These are phyloP conservation scores for Formica selysi DNA, from an alignment of 1,140 invertebrate species.

Conservation along the genomic window DNA sequence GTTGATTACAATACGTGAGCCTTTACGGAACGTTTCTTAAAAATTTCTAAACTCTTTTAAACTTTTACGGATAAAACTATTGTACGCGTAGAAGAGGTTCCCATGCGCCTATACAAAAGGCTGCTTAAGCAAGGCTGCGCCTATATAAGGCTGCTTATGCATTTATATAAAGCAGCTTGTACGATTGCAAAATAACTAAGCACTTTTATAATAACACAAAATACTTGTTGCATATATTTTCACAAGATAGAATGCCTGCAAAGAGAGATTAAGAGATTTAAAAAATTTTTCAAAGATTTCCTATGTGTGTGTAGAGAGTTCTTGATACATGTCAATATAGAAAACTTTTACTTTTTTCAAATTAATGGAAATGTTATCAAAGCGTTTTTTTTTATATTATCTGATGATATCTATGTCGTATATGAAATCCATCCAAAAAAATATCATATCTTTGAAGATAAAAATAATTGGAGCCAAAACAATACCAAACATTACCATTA, in stretches of 20 bases:
- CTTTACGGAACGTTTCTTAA: neutral
- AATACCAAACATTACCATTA: neutral
- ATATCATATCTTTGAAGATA: no score
- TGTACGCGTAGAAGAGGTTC: neutral
- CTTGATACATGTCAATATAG: neutral
- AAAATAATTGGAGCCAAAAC: no score
- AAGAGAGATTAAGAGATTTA: neutral
- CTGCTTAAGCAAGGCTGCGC: no score
- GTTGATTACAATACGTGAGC: conserved; percentile 7
- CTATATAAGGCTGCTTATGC: no score
- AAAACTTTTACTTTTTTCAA: neutral
- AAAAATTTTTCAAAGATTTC: neutral
- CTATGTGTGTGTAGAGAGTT: neutral
- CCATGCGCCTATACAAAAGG: neutral
- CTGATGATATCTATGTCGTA: no score
- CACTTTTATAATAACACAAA: neutral
- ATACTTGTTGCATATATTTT: conserved; percentile 8
- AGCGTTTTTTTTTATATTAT: no score
- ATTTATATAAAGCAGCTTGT: no score
- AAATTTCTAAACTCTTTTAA: neutral
- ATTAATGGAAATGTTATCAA: neutral
- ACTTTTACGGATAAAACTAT: neutral
- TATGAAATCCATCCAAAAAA: no score
- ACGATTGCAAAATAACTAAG: neutral
- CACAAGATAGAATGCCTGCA: neutral